Base-by-base conservation (phyloP, 2,113 vertebrate species). In the Antechinus stuartii region DNA sequence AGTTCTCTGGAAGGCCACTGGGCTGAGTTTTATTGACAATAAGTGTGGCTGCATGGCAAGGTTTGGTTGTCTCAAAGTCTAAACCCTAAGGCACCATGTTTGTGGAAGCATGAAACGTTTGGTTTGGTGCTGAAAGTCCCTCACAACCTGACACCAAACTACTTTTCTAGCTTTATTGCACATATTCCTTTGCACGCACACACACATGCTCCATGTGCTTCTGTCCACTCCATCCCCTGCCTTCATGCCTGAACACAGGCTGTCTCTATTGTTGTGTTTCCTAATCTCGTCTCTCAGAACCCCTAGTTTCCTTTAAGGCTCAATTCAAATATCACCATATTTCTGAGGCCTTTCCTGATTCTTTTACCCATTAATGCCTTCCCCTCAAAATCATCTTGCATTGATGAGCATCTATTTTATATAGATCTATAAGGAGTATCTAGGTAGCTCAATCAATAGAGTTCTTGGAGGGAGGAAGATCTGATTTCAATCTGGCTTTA, bases 1-100 rank as follows among this genome's bases (percentile, higher is more conserved):
- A 93, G 93, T 95, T 93, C 12, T 90, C 95, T 97, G 96, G 97
- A 95, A 95, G 97, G 92, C 89, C 95, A 91, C 97, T 98, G 96
- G 90, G 55, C 96, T 96, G 91, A 95, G 0, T 97, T 96, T 90
- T 96, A 94, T 89, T 92, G 95, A 92, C 97, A 95, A 93, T 95
- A 96, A 96, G 95, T 93, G 1, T 93, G 90, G 96, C 95, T 0
- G 0, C 96, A 90, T 22, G 96, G 93, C 90, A 94, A 53, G n/a
- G 55, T 10, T 47, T 42, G 8, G 26, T 93, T 96, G 92, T 96
- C 96, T 94, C 35, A n/a, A 12, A 3, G 92, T 96, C 95, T 46
- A n/a, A 42, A 7, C 68, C n/a, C 68, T 42, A 19, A 84, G n/a
- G 68, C 2, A n/a, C 68, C 68, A 84, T 84, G 19, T 84, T 84